Evolutionary conservation across 1,140 invertebrate species (phyloP).

Genomic region (Macrotrachela quadricornifera): DNA sequence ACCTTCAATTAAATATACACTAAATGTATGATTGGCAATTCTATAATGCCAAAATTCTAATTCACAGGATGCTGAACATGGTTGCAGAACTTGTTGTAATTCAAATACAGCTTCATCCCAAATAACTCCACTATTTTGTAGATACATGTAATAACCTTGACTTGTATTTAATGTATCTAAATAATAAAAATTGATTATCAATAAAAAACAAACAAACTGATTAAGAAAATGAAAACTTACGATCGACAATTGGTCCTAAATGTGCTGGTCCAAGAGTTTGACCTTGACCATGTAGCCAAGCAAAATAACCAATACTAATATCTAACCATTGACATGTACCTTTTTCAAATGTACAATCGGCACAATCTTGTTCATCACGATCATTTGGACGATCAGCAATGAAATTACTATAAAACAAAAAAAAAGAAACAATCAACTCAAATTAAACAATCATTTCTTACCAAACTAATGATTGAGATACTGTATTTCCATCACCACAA

Average conservation of each 20-base stretch:
- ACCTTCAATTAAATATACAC: not conserved
- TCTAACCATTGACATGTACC: conserved; percentile 8
- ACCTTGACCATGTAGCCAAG: conserved; percentile 9
- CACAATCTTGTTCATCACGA: conserved; percentile 13
- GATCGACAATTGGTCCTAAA: conserved; percentile 2
- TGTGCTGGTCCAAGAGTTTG: conserved; percentile 5
- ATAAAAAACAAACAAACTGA: no score
- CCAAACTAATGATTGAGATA: conserved; percentile 10
- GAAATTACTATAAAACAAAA: conserved; percentile 8
- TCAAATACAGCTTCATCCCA: not conserved
- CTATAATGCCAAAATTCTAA: conserved; percentile 47
- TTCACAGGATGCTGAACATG: conserved; percentile 3
- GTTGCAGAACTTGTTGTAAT: not conserved
- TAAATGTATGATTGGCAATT: conserved; percentile 33
- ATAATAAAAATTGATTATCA: no score
- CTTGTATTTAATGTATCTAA: no score
- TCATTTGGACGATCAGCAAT: conserved; percentile 11
- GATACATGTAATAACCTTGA: no score
- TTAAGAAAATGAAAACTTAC: no score
- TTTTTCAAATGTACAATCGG: conserved; percentile 13
- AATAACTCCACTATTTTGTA: no score
- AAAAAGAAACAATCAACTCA: no score
- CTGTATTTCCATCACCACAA: conserved; percentile 12
- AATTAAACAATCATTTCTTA: no score
- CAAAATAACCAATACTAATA: not conserved